Conservation (phyloP, 2,113 vertebrate genomes). For the Grantiella picta region DNA sequence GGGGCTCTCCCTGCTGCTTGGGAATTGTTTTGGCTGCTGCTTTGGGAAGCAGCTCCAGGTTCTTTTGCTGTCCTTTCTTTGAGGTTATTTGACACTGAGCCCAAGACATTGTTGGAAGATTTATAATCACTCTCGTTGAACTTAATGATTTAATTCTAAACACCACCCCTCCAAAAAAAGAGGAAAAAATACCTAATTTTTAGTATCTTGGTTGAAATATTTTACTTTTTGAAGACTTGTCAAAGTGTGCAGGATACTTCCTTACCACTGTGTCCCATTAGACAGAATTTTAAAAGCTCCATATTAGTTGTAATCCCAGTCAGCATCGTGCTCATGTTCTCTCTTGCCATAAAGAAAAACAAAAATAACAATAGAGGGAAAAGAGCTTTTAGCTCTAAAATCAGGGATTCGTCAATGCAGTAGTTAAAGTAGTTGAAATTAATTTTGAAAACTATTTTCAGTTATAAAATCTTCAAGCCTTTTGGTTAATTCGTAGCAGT, state of each 20-base stretch:
- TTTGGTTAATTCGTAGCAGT: neutral
- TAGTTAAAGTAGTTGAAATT: neutral
- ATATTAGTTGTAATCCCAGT: neutral
- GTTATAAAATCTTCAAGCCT: neutral
- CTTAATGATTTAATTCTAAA: neutral
- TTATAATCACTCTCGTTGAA: neutral
- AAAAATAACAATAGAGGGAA: neutral
- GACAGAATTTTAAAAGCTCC: neutral
- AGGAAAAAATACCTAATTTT: accelerated
- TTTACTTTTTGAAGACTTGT: neutral
- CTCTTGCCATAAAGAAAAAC: neutral
- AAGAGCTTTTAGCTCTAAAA: neutral
- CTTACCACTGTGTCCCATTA: neutral
- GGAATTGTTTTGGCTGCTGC: neutral
- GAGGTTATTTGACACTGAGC: neutral
- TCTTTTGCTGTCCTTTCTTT: neutral
- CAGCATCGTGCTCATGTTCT: neutral
- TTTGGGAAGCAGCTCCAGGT: neutral
- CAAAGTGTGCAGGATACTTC: neutral
- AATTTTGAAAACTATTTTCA: neutral
- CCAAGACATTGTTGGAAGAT: neutral
- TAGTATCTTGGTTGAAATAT: neutral
- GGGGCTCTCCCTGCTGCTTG: neutral
- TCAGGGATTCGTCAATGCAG: neutral
- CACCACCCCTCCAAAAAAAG: too few species aligned